Evolutionary conservation across 2,797 vertebrate genomes (phyloP), one percentile per base, ranked within the genome.

Genomic region (Etheostoma nigrum): DNA sequence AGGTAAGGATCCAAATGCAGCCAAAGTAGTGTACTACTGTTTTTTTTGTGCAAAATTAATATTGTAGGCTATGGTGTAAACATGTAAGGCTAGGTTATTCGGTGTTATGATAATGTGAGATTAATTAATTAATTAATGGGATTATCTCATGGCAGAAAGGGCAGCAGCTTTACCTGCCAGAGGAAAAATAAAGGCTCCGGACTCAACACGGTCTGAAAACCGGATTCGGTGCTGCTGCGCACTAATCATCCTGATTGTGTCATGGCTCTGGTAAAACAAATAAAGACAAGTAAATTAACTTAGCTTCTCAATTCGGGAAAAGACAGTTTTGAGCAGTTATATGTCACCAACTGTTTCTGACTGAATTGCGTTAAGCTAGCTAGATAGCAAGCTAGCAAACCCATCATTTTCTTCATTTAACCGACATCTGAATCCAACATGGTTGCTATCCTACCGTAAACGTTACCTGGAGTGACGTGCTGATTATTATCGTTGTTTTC

Each of bases 401-500:
- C 0, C 15, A 30, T 52, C 1, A 12, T 2, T 30, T 21, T 16
- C 33, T 13, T 48, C 10, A 61, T 2, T n/a, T 12, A 18, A 23
- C 49, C 14, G 11, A 16, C 13, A 48, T 0, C 0, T 40, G 3
- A 52, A n/a, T 5, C 9, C 18, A 21, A 57, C 65, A 21, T 6
- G 1, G 21, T 13, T 8, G 5, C 23, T 10, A 1, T 4, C 19
- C 2, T 42, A 66, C 18, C 69, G 33, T 36, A 10, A 36, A 36
- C 33, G 9, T 13, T 90, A 97, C 97, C 97, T 96, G 95, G 42
- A 98, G 94, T 14, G 95, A 94, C 0, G 94, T 78, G 72, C 96
- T 99, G 79, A 96, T 80, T 60, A 99, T 97, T 59, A 98, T 76
- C 0, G 97, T 99, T 5, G 97, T 97, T 87, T 84, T 93, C 97